These are phyloP conservation scores for Dusona sp. DNA, from an alignment of 2,888 invertebrate genomes.

Conservation along the genomic window DNA sequence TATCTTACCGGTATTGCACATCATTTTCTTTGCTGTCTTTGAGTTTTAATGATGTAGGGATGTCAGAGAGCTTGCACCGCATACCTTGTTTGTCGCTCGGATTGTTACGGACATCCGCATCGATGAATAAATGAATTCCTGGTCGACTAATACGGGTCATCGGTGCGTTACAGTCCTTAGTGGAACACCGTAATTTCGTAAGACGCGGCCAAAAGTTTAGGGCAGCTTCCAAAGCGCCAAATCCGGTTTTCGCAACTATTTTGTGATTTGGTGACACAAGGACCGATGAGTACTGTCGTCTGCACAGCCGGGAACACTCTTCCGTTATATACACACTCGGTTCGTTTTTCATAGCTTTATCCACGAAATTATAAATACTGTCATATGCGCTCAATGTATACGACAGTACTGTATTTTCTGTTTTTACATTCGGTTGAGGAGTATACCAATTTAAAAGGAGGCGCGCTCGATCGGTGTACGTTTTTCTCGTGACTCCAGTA, in stretches of 20 bases:
- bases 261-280: constrained; percentile 2
- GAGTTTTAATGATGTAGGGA: background rate
- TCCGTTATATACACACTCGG: background rate
- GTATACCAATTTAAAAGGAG: constrained; percentile 12
- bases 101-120: background rate
- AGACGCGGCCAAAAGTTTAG: background rate
- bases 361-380: constrained; percentile 1
- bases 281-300: background rate
- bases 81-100: background rate
- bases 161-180: background rate
- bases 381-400: constrained; percentile 2
- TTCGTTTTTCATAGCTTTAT: background rate
- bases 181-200: background rate
- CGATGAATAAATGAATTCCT: background rate
- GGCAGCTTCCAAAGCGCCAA: background rate
- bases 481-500: constrained; percentile 4
- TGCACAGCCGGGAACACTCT: constrained; percentile 5
- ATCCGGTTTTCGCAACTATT: background rate
- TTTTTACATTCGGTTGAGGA: background rate
- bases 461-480: constrained; percentile 17
- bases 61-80: background rate
- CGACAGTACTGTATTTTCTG: background rate
- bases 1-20: constrained; percentile 18
- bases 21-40: background rate
- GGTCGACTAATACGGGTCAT: background rate